A percentile compares a stretch with the other conserved stretches of the same genome.
Conservation (phyloP, 2,888 invertebrate genomes). For the Tridacna crocea region DNA sequence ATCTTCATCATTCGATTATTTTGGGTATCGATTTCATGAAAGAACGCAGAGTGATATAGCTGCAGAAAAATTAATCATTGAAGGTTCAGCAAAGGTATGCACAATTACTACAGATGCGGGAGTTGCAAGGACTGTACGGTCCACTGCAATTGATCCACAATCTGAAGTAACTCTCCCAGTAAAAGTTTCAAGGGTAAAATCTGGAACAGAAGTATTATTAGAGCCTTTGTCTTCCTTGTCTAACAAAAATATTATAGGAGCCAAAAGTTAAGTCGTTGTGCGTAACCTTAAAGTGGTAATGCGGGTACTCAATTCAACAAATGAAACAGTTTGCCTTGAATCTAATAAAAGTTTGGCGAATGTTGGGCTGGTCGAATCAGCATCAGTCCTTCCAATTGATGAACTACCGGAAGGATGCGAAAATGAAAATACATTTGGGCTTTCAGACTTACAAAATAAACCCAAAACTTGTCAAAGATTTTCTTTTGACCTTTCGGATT, state of each 20-base stretch:
- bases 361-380: not conserved
- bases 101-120: conserved; percentile 22
- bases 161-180: conserved; percentile 31
- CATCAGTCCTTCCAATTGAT: not conserved
- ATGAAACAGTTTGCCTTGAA: not conserved
- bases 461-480: too few relatives aligned
- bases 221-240: conserved; percentile 23
- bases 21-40: conserved; percentile 17
- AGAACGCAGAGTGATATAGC: conserved; percentile 11
- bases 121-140: conserved; percentile 31
- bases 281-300: not conserved
- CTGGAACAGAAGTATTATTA: conserved; percentile 26
- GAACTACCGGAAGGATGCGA: not conserved
- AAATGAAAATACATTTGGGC: conserved; percentile 2
- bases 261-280: conserved; percentile 2
- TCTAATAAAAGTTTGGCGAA: not conserved
- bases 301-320: not conserved
- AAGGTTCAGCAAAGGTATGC: conserved; percentile 23
- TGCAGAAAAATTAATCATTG: conserved; percentile 23
- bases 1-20: conserved; percentile 22
- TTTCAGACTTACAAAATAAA: too few relatives aligned
- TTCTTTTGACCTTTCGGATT: not conserved
- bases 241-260: conserved; percentile 12
- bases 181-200: conserved; percentile 31
- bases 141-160: conserved; percentile 15